These are phyloP conservation scores for Peromyscus melanophrys DNA, from an alignment of 2,797 vertebrate genomes.

Conservation along the genomic window DNA sequence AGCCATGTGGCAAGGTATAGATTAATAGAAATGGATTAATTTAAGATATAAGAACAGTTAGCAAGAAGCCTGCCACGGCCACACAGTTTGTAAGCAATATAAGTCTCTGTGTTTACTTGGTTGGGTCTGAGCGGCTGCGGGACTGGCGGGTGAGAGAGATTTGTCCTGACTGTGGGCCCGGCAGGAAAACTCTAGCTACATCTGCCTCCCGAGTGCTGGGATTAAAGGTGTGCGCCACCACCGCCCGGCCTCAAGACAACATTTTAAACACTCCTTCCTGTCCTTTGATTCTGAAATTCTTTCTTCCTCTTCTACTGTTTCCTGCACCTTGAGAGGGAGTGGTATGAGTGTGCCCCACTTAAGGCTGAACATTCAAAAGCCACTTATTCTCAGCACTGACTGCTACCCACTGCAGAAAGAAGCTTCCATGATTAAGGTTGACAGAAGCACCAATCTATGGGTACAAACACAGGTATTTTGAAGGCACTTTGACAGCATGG, in stretches of 20 bases:
- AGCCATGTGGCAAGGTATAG: too few relatives aligned
- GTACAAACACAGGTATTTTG: not conserved
- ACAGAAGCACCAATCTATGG: not conserved
- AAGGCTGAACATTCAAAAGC: not conserved
- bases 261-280: not conserved
- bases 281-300: not conserved
- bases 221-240: too few relatives aligned
- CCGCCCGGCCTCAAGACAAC: not conserved
- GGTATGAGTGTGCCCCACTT: not conserved
- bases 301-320: not conserved
- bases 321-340: not conserved
- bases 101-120: too few relatives aligned
- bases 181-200: too few relatives aligned
- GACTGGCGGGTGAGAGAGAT: too few relatives aligned
- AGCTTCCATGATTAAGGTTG: not conserved
- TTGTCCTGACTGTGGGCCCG: too few relatives aligned
- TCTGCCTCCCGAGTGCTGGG: too few relatives aligned
- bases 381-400: not conserved
- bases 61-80: too few relatives aligned
- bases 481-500: not conserved
- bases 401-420: not conserved
- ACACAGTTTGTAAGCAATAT: too few relatives aligned
- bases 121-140: too few relatives aligned
- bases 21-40: too few relatives aligned
- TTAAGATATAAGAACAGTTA: too few relatives aligned